Evolutionary conservation across 2,888 invertebrate species (phyloP).

Genomic region (Plusia festucae): DNA sequence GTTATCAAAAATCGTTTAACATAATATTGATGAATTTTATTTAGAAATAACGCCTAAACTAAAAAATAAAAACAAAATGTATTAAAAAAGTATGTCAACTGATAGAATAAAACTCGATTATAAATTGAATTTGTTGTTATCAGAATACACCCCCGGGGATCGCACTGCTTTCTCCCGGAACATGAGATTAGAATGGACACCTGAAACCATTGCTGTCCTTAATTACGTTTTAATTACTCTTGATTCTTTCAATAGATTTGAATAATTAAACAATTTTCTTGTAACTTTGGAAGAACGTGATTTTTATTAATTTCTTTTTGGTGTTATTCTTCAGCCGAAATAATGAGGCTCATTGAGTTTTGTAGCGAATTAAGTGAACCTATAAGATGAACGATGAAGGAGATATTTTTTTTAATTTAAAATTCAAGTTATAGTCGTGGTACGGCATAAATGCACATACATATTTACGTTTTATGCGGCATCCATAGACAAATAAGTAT

Average conservation of each 20-base stretch:
- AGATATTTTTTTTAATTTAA: background rate
- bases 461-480: slow-evolving; percentile 32
- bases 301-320: slow-evolving; percentile 17
- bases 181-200: slow-evolving; percentile 77
- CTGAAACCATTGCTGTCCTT: slow-evolving; percentile 71
- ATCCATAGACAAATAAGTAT: slow-evolving; percentile 47
- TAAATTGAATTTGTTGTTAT: slow-evolving; percentile 24
- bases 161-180: slow-evolving; percentile 56
- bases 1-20: too few relatives aligned
- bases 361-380: background rate
- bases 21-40: too few relatives aligned
- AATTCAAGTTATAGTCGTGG: background rate
- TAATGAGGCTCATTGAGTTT: background rate
- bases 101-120: background rate
- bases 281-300: slow-evolving; percentile 28
- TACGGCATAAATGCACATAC: too few relatives aligned
- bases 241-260: slow-evolving; percentile 62
- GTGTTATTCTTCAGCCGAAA: background rate
- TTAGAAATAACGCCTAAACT: background rate
- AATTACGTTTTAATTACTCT: slow-evolving; percentile 77
- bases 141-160: slow-evolving; percentile 56
- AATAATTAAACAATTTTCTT: slow-evolving; percentile 54
- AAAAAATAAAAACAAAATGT: background rate
- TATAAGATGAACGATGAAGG: too few relatives aligned
- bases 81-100: background rate